Evolutionary conservation across 2,797 vertebrate genomes (phyloP), one percentile per base, ranked within the genome.

Genomic region (Poeciliopsis paucimaculata): DNA sequence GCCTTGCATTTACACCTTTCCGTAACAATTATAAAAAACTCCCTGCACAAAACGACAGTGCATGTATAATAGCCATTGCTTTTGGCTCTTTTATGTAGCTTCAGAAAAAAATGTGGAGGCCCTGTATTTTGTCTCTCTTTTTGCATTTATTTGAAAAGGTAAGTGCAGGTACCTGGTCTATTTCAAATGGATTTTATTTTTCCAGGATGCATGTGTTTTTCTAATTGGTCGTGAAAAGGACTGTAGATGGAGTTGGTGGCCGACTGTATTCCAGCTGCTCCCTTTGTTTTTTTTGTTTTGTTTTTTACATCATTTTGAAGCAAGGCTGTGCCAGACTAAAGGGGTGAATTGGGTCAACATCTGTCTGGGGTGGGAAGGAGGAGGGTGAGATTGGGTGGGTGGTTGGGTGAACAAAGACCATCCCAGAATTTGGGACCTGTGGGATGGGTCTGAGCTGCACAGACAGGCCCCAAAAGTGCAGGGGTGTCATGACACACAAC

Each of bases 1-100:
- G 96, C 96, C 92, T 94, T 95, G 96, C 96, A 98, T 97, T 94
- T 97, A 97, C 95, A 94, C 96, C 96, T 96, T 98, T 98, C 97
- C 94, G 93, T 97, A 97, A 96, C 95, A 97, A 98, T 98, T 98
- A 97, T 96, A 95, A 97, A 97, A 95, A 97, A 53, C 23, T 53
- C 97, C 96, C 94, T 81, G 94, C 95, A 91, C 91, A 93, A 94
- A 96, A 96, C 94, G 96, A 95, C 92, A 92, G 93, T 94, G 94
- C 94, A 96, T 96, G 96, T 94, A 90, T 96, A 96, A 96, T 94
- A 94, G 94, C 93, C 89, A 92, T 94, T 94, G 91, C 85, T 66
- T 83, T 47, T 76, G 62, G 43, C 41, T 57, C 26, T 77, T 88
- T 79, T 84, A 79, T 89, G 83, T 82, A 82, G 85, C 83, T 87